Conservation (phyloP, 2,113 vertebrate species). For the Rousettus leschenaultii region DNA sequence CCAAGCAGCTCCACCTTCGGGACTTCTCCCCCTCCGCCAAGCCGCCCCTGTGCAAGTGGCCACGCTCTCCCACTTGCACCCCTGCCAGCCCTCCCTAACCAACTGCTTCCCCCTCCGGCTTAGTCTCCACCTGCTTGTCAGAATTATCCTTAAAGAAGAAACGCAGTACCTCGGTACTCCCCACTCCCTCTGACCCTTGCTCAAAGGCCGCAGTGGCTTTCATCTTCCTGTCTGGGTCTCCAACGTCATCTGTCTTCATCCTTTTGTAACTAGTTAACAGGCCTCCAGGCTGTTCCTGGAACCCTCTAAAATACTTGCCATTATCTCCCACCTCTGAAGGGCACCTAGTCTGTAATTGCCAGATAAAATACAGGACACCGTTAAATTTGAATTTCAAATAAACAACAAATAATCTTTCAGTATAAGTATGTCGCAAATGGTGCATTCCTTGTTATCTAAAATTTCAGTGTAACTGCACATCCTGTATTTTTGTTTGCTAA, state of each 20-base stretch:
- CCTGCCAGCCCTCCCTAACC: neutral
- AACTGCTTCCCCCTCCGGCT: no score
- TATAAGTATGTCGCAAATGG: neutral
- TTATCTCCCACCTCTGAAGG: neutral
- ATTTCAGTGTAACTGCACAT: no score
- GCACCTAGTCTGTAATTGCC: neutral
- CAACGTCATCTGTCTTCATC: no score
- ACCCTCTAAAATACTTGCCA: neutral
- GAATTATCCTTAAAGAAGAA: neutral
- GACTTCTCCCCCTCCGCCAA: accelerated
- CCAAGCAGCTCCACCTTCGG: neutral
- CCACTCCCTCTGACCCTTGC: no score
- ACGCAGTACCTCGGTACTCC: accelerated
- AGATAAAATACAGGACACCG: neutral
- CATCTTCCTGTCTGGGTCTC: neutral
- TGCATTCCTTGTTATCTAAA: neutral
- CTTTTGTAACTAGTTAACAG: neutral
- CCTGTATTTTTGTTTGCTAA: neutral
- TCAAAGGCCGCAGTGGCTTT: neutral
- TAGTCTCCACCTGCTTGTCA: accelerated
- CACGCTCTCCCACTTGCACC: accelerated
- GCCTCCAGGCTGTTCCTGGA: neutral
- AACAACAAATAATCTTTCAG: neutral
- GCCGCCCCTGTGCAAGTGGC: accelerated
- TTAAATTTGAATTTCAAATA: neutral